Evolutionary conservation across 2,888 invertebrate species (phyloP), one percentile per base, ranked within the genome.

Genomic region (Sphaerophoria rueppellii): DNA sequence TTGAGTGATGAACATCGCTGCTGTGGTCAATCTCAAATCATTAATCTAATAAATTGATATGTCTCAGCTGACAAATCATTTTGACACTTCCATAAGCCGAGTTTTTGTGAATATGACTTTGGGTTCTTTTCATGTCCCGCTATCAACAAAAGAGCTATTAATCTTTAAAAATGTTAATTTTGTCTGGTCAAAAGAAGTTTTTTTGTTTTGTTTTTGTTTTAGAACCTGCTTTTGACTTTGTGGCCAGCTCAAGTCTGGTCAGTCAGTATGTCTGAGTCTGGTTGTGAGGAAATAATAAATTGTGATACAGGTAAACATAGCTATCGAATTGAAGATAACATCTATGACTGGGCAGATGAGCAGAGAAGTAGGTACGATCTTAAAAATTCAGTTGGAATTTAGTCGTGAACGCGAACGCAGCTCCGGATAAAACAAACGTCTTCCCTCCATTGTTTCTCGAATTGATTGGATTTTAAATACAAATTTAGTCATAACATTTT

Each of bases 331-430:
- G n/a, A 7, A 54, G 67, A 54, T 40, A 12, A 32, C 54, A 54
- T 67, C 65, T 65, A 63, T 75, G 75, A 71, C 40, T 6, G 70
- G 81, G 71, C 81, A 75, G 81, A 81, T 81, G 81, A 77, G 76
- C 73, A 57, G 57, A 57, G 57, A 34, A 73, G 76, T 73, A 73
- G 6, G 16, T 16, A 9, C 6, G 43, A 60, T 76, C 73, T 60
- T 54, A 43, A 70, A 57, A 75, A 67, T 50, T 81, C 81, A 85
- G 85, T 85, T 65, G 58, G 54, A 80, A 81, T 85, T 77, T 73
- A 85, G 77, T 77, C 81, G 85, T 52, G 76, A 70, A 73, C 81
- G 85, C 46, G 85, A 76, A 73, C 85, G 85, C 85, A 85, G 55
- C 72, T 83, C 67, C 67, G 58, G 72, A 35, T 57, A 72, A 61